Evolutionary conservation across 2,797 vertebrate species (phyloP).

Genomic region (Poeciliopsis presidionis): DNA sequence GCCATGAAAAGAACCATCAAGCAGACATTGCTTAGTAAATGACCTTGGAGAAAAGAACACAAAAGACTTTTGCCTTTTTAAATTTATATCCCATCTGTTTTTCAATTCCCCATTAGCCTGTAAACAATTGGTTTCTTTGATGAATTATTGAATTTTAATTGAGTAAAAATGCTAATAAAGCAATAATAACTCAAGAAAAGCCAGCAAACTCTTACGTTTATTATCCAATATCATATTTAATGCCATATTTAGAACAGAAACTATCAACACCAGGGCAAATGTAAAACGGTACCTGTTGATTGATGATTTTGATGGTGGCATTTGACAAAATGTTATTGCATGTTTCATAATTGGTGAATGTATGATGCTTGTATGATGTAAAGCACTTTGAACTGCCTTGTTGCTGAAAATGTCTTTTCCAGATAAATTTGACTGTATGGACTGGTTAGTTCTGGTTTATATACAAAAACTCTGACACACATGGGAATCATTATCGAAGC

Average conservation of each 20-base stretch:
- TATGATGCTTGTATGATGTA: too few relatives aligned
- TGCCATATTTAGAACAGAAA: background rate
- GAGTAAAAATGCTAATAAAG: background rate
- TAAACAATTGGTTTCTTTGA: background rate
- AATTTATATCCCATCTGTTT: conserved; percentile 2
- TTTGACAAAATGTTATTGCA: too few relatives aligned
- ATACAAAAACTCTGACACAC: conserved; percentile 52
- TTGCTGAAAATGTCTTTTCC: too few relatives aligned
- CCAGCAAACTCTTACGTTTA: background rate
- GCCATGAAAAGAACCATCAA: conserved; percentile 33
- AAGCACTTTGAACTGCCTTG: too few relatives aligned
- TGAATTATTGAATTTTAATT: background rate
- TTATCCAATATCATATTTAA: background rate
- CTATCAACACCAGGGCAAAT: conserved; percentile 20
- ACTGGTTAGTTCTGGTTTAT: conserved; percentile 59
- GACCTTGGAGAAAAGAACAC: conserved; percentile 52
- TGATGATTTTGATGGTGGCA: too few relatives aligned
- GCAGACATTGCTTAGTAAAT: conserved; percentile 25
- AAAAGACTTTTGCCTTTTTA: conserved; percentile 20
- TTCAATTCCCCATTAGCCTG: background rate
- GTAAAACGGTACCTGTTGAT: conserved; percentile 51
- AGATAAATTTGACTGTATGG: too few relatives aligned
- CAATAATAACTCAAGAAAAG: background rate
- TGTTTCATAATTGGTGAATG: too few relatives aligned
- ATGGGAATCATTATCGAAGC: conserved; percentile 63